A percentile compares a stretch with the other conserved stretches of the same genome.
Conservation (phyloP, 2,797 vertebrate species). For the Gymnocypris eckloni region DNA sequence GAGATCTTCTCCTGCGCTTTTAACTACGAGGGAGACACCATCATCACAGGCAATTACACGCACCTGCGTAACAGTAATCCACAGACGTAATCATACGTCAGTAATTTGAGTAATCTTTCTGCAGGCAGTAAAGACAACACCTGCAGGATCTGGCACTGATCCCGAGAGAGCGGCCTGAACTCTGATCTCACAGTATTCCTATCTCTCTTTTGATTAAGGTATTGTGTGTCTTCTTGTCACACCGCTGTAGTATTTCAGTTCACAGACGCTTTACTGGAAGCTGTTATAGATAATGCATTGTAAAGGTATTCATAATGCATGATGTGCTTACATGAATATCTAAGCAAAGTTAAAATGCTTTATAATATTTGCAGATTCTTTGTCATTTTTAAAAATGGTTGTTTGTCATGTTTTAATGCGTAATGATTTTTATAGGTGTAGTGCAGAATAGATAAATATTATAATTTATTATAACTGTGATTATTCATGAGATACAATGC, state of each 20-base stretch:
- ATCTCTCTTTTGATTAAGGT: not conserved
- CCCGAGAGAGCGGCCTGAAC: constrained; percentile 51
- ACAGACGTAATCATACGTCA: constrained; percentile 14
- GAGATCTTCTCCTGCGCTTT: constrained; percentile 95
- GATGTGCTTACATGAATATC: not conserved
- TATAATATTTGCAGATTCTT: not conserved
- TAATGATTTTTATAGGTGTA: not conserved
- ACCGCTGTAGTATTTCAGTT: not conserved
- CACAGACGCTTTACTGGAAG: not conserved
- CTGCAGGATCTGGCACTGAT: constrained; percentile 90
- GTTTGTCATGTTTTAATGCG: not conserved
- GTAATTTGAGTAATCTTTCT: constrained; percentile 48
- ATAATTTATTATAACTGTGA: too few relatives aligned
- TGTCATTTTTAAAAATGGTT: not conserved
- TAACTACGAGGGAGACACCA: constrained; percentile 91
- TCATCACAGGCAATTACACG: constrained; percentile 89
- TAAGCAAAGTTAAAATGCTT: not conserved
- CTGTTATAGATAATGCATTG: not conserved
- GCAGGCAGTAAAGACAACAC: constrained; percentile 96
- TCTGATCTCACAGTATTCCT: constrained; percentile 16
- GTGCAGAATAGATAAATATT: not conserved
- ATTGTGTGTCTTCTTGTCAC: not conserved
- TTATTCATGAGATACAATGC: too few relatives aligned
- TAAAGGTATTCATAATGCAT: not conserved
- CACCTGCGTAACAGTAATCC: constrained; percentile 26